Percentiles rank a stretch among this genome's conserved stretches.
These are phyloP conservation scores for Spinus pinus DNA, from an alignment of 2,797 vertebrate genomes.

Conservation along the genomic window DNA sequence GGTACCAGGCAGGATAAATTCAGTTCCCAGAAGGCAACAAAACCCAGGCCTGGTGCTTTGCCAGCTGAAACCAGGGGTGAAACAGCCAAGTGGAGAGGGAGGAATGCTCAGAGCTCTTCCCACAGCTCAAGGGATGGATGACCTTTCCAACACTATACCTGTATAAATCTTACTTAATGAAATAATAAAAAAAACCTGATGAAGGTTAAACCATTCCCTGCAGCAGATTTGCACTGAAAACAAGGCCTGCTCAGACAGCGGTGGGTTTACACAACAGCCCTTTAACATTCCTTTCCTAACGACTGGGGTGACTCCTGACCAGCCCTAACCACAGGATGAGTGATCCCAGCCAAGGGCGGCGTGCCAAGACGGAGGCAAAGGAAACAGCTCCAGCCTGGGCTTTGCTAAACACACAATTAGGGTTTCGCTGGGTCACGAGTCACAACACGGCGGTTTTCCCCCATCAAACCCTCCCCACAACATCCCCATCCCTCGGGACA, in stretches of 20 bases:
- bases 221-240: conserved; percentile 65
- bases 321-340: background rate
- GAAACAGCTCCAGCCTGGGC: background rate
- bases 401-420: background rate
- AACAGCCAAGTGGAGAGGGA: background rate
- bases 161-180: conserved; percentile 80
- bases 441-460: background rate
- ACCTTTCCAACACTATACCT: conserved; percentile 72
- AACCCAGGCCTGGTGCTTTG: background rate
- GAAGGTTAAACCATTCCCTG: conserved; percentile 74
- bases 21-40: background rate
- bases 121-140: conserved; percentile 58
- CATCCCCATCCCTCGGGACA: background rate
- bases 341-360: background rate
- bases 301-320: background rate
- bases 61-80: background rate
- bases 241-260: conserved; percentile 30
- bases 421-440: background rate
- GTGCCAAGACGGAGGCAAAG: background rate
- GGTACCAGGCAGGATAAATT: conserved; percentile 6
- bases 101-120: conserved; percentile 52
- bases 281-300: conserved; percentile 34
- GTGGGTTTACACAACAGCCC: conserved; percentile 33
- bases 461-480: background rate
- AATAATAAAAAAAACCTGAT: conserved; percentile 58